Evolutionary conservation across 2,888 invertebrate species (phyloP), one percentile per base, ranked within the genome.

Genomic region (Athalia cordata): DNA sequence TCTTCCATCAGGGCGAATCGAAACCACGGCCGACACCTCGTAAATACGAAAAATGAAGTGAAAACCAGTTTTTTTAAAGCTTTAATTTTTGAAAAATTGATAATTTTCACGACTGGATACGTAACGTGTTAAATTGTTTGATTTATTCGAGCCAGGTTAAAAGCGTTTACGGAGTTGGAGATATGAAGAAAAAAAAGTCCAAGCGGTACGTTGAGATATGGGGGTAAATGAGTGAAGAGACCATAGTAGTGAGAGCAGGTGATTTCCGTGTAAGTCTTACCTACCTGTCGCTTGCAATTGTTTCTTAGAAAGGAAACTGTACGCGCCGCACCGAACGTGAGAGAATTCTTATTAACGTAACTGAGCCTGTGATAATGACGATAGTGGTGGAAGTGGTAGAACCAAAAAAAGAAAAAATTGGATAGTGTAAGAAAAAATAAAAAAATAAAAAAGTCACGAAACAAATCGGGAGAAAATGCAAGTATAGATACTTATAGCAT

Each of bases 301-400:
- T 88, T 88, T 86, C 88, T 84, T 79, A 82, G 84, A 88, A 88
- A 86, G 87, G 85, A 86, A 87, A 87, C 78, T 57, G 52, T 55
- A 29, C n/a, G 68, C 55, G 55, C 59, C 11, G 76, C 79, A 75
- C 29, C 65, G 80, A 82, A 85, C 87, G 85, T 85, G 86, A 86
- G 85, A 84, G 84, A 85, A 87, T 87, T 85, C 84, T 80, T 81
- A 83, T 82, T 80, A 79, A 83, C 80, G 64, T 3, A n/a, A 7
- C 15, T 8, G n/a, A 6, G 68, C 50, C n/a, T 50, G 52, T 43
- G 11, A 11, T 49, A 13, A 45, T 29, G 29, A 50, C 62, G 75
- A 52, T 62, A 62, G 15, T 43, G 62, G 62, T 49, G 75, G 13
- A 62, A 13, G 11, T 3, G 5, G 62, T 3, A 62, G 3, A 62